These are phyloP conservation scores for Galerucella pusilla DNA, from an alignment of 2,888 invertebrate species.

Conservation along the genomic window DNA sequence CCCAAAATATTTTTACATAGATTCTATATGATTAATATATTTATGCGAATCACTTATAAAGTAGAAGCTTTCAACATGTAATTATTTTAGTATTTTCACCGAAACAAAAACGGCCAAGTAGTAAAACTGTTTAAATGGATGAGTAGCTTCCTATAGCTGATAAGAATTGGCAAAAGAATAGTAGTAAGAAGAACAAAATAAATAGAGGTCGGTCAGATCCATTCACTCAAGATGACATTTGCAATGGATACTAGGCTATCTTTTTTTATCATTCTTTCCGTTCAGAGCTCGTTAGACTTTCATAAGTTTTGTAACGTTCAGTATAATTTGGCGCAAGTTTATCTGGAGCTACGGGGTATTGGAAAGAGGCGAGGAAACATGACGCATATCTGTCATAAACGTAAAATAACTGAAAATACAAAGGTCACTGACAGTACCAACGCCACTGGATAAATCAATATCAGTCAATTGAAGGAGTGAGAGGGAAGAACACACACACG, in stretches of 20 bases:
- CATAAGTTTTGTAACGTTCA: constrained; percentile 26
- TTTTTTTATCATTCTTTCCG: constrained; percentile 37
- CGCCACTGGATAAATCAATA: too few species aligned
- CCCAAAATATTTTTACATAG: too few species aligned
- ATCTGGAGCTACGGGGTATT: too few species aligned
- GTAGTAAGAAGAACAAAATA: constrained; percentile 50
- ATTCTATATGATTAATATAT: too few species aligned
- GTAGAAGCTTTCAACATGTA: background rate
- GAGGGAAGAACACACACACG: too few species aligned
- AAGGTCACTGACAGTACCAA: too few species aligned
- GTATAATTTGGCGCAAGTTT: too few species aligned
- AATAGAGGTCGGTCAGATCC: constrained; percentile 46
- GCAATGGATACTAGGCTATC: constrained; percentile 57
- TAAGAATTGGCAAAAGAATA: constrained; percentile 53
- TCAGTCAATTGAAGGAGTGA: too few species aligned
- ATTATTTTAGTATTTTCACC: background rate
- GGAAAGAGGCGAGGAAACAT: too few species aligned
- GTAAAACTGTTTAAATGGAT: constrained; percentile 58
- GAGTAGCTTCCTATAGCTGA: constrained; percentile 60
- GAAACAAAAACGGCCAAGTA: constrained; percentile 35
- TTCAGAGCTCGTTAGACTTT: constrained; percentile 32
- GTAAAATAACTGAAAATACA: too few species aligned
- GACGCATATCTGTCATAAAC: too few species aligned
- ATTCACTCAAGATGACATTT: constrained; percentile 58
- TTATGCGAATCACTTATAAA: background rate